Base-by-base conservation (phyloP, 2,797 vertebrate species). In the Borostomias antarcticus region DNA sequence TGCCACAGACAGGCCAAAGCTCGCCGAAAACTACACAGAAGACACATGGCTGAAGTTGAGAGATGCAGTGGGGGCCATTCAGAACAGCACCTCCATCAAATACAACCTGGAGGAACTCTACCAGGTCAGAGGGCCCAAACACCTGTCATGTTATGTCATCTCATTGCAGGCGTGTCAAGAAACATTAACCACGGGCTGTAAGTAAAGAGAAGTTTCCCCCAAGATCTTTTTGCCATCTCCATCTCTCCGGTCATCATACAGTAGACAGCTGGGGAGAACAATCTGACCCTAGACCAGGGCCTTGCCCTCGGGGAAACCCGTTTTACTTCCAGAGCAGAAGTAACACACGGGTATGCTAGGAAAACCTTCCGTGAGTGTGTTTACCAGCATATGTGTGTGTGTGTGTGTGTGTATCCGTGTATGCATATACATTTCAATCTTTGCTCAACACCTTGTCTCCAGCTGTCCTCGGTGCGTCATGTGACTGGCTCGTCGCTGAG, bases 31-130 rank as follows among this genome's bases (percentile, higher is more conserved):
- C 89, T 99, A 99, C 80, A 98, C 96, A 11, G 96, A 97, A 85
- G 96, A 99, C 88, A 99, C 96, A 4, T 99, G 98, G 98, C 92
- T 99, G 85, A 99, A 99, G 82, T 90, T 99, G 72, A 95, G 96
- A 83, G 96, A 96, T 88, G 96, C 97, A 2, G 97, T 99, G 58
- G 95, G 96, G 78, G 96, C 97, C 79, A 98, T 99, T 82, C 96
- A 98, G 87, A 98, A 97, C 89, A 99, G 97, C 91, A 98, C 96
- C 86, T 98, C 97, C 1, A 98, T 98, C 89, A 96, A 97, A 76
- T 98, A 98, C 91, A 98, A 98, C 85, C 91, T 99, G 85, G 97
- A 98, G 76, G 97, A 99, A 84, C 95, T 98, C 65, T 99, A 99
- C 88, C 98, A 99, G 95, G 98, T 84, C 30, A 69, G 70, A 33